Evolutionary conservation across 1,140 invertebrate species (phyloP).

Genomic region (Drosophila repleta): DNA sequence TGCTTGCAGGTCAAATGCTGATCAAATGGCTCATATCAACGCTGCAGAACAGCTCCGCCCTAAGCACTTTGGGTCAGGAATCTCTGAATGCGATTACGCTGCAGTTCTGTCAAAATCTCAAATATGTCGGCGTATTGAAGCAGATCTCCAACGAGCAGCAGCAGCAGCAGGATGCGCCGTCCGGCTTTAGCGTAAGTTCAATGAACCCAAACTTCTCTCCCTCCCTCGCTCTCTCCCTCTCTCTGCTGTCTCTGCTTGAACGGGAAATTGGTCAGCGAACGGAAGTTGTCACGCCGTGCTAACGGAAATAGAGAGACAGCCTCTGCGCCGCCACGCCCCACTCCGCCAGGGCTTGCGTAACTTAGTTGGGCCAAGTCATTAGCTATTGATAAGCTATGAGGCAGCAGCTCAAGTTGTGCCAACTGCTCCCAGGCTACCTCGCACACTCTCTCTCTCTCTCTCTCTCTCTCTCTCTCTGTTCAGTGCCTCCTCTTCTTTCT

Average conservation of each 20-base stretch:
- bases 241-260: neutral
- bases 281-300: conserved; percentile 66
- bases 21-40: conserved; percentile 94
- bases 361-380: conserved; percentile 27
- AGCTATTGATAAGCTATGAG: conserved; percentile 39
- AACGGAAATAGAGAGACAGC: conserved; percentile 59
- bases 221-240: no score
- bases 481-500: no score
- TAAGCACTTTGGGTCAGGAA: conserved; percentile 78
- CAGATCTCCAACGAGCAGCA: conserved; percentile 86
- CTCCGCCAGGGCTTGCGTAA: conserved; percentile 16
- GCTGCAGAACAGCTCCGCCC: conserved; percentile 86
- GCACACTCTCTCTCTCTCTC: neutral
- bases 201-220: conserved; percentile 28
- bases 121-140: conserved; percentile 93
- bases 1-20: conserved; percentile 92
- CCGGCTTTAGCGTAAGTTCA: conserved; percentile 89
- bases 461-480: no score
- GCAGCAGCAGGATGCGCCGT: conserved; percentile 73
- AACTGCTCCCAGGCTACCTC: neutral
- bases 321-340: neutral
- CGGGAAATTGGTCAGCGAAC: conserved; percentile 43
- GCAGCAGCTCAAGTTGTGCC: conserved; percentile 16
- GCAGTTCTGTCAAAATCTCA: conserved; percentile 94
- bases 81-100: conserved; percentile 89